These are phyloP conservation scores for Stegophylla sp. DNA, from an alignment of 2,888 invertebrate genomes.

Conservation along the genomic window DNA sequence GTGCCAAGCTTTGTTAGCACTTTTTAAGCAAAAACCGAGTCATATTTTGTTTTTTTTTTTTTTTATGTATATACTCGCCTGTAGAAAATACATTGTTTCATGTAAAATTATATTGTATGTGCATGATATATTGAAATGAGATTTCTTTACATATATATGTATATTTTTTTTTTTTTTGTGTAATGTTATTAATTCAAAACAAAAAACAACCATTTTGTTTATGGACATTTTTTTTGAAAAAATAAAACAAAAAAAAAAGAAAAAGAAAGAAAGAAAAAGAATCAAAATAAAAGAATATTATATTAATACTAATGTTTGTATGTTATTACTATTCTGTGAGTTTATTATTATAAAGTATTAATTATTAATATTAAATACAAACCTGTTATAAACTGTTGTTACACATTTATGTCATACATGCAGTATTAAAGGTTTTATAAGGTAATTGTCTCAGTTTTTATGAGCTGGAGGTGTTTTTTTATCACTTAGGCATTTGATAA, in stretches of 20 bases:
- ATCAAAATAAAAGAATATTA: constrained; percentile 46
- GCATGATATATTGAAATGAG: constrained; percentile 32
- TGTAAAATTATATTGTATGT: constrained; percentile 18
- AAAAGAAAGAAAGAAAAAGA: constrained; percentile 18
- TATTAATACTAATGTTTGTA: constrained; percentile 27
- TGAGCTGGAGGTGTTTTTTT: too few species aligned
- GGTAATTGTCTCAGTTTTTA: too few species aligned
- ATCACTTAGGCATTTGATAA: too few species aligned
- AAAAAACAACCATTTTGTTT: constrained; percentile 48
- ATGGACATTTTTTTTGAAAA: constrained; percentile 20
- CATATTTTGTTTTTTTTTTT: constrained; percentile 37
- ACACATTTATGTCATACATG: too few species aligned
- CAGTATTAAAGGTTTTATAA: too few species aligned
- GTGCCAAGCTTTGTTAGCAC: constrained; percentile 59
- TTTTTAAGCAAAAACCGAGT: constrained; percentile 57
- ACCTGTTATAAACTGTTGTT: too few species aligned
- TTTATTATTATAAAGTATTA: too few species aligned
- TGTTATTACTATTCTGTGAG: neutral
- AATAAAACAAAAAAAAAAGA: constrained; percentile 17
- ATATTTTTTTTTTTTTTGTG: constrained; percentile 46
- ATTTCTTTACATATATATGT: constrained; percentile 33
- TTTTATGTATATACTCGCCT: constrained; percentile 47
- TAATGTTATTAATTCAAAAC: constrained; percentile 47
- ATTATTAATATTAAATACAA: too few species aligned
- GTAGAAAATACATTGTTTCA: constrained; percentile 26